Base-by-base conservation (phyloP, 2,797 vertebrate genomes). In the Adrianichthys oophorus region DNA sequence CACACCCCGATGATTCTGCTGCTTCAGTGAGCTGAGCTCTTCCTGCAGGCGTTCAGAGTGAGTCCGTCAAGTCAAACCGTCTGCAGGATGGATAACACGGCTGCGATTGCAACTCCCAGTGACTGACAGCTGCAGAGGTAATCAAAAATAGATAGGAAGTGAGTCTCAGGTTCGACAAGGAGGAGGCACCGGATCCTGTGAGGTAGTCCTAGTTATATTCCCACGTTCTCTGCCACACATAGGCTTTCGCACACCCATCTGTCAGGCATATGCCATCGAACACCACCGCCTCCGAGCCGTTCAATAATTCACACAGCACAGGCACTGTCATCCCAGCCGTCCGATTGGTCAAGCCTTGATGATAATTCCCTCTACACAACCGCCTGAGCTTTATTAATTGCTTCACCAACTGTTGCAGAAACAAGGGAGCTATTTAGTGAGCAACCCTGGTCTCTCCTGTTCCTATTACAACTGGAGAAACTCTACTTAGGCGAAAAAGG, bases 371-470 rank as follows among this genome's bases (percentile, higher is more conserved):
- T 54, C 4, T 72, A 67, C 79, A 60, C 48, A 48, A 53, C 63
- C 49, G 67, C 65, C 51, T 58, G 64, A 76, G 80, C 74, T 76
- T 84, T 85, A 88, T 85, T 84, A 80, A 89, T 86, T 58, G 66
- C 76, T 70, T 63, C 60, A 56, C 66, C 82, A 87, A 89, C 86
- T 84, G 82, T 82, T 83, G 72, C 50, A 18, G 54, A 63, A 41
- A 62, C 85, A 60, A 76, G 87, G 87, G 87, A 88, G 67, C 82
- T 88, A 88, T 86, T 89, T 89, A 88, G 82, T 10, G 60, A 70
- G 68, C 32, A 10, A 42, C 50, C 59, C 24, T 6, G 15, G 54
- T 62, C 47, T 41, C 37, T 68, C 17, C 21, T 37, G 29, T 51
- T 64, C 48, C 56, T 62, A 46, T 54, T 44, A 37, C 61, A 71